Evolutionary conservation across 2,797 vertebrate genomes (phyloP), one percentile per base, ranked within the genome.

Genomic region (Anguilla pacifica): DNA sequence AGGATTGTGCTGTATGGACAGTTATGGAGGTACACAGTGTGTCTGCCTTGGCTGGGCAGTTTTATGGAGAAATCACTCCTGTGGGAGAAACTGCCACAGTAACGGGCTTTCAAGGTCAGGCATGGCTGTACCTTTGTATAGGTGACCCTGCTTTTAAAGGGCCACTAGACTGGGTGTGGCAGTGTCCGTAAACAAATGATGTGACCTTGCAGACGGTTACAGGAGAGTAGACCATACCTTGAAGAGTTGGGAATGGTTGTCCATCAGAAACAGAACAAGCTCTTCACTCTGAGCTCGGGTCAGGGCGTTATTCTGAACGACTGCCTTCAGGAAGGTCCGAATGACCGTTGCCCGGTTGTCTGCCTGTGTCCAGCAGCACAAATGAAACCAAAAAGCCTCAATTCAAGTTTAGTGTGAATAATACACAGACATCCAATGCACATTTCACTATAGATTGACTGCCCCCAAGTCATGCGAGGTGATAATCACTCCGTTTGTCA

Each of bases 231-330:
- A 19, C 22, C 13, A 31, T 93, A 98, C 96, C 97, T 97, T 97
- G 89, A 97, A 97, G 85, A 98, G 94, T 7, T 97, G 93, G 0
- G 90, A 91, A 87, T 94, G 93, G 89, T 95, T 94, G 86, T 98
- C 96, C 95, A 97, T 94, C 61, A 98, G 94, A 93, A 98, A 98
- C 22, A 93, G 88, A 43, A 96, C 89, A 87, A 97, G 92, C 35
- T 94, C 92, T 85, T 97, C 97, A 83, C 93, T 92, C 83, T 95
- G 94, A 0, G 87, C 57, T 90, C 96, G 96, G 87, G 94, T 93
- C 83, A 97, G 83, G 11, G 93, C 94, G 85, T 95, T 94, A 92
- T 90, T 96, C 90, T 95, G 96, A 64, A 98, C 83, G 83, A 98
- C 89, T 87, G 96, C 96, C 91, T 95, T 97, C 51, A 95, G 94